Conservation (phyloP, 2,888 invertebrate genomes). For the Nebria salina region DNA sequence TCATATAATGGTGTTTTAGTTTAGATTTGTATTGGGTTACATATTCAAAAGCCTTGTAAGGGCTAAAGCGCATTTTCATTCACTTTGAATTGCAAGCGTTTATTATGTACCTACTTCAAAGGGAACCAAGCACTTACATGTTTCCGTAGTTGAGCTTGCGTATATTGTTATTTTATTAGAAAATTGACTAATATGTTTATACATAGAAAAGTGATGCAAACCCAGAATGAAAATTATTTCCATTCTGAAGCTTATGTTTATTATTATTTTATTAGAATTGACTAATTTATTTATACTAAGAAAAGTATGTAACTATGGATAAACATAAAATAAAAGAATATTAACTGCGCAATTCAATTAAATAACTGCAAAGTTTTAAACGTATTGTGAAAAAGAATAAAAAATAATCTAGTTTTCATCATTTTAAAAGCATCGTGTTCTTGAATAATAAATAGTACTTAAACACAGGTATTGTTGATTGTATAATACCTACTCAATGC, state of each 20-base stretch:
- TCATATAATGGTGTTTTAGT: background rate
- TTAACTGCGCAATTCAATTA: too few relatives aligned
- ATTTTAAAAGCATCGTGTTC: background rate
- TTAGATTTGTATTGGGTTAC: background rate
- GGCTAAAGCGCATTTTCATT: background rate
- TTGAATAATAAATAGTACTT: background rate
- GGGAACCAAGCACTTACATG: background rate
- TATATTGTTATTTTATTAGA: background rate
- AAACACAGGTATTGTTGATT: background rate
- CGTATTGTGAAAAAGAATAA: background rate
- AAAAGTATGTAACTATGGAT: too few relatives aligned
- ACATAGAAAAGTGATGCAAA: too few relatives aligned
- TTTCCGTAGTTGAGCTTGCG: background rate
- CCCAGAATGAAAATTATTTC: too few relatives aligned
- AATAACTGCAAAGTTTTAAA: too few relatives aligned
- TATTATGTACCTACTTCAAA: background rate
- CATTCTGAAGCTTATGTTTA: too few relatives aligned
- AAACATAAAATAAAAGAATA: too few relatives aligned
- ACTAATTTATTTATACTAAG: too few relatives aligned
- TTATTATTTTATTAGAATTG: too few relatives aligned
- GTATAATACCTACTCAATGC: background rate
- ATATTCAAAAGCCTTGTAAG: background rate
- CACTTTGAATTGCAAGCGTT: background rate
- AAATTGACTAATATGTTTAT: background rate
- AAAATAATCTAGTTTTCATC: background rate